Percentiles rank a stretch among this genome's conserved stretches.
Evolutionary conservation across 2,113 vertebrate species (phyloP).

Genomic region (Recurvirostra avosetta): DNA sequence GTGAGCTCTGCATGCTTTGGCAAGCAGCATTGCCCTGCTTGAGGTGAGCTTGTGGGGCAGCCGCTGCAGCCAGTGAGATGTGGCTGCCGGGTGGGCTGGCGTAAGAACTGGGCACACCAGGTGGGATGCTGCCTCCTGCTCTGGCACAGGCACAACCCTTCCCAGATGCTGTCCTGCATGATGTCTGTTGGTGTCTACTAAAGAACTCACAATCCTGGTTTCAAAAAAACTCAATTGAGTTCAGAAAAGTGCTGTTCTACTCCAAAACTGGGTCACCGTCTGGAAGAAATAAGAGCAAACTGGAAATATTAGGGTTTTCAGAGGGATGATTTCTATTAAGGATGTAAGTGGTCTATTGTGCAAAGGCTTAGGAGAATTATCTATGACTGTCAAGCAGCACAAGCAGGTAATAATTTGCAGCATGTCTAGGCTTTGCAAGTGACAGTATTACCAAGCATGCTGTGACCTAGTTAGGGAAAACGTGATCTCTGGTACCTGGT

Average conservation of each 20-base stretch:
- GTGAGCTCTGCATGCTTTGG: background rate
- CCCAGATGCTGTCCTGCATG: background rate
- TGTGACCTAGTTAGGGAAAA: background rate
- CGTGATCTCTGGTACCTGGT: background rate
- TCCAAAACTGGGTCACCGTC: background rate
- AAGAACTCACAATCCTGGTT: background rate
- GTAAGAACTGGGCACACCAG: accelerated
- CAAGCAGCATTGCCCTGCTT: background rate
- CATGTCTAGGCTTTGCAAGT: background rate
- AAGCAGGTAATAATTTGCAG: background rate
- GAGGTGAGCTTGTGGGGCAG: background rate
- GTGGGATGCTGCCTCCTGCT: background rate
- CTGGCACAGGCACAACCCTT: background rate
- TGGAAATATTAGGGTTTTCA: background rate
- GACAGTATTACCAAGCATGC: background rate
- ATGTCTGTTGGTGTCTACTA: background rate
- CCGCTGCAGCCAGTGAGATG: accelerated
- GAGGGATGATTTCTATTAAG: background rate
- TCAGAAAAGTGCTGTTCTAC: background rate
- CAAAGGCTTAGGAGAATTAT: background rate
- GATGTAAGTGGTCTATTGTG: background rate
- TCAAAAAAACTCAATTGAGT: background rate
- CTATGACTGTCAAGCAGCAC: background rate
- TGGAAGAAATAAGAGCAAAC: background rate
- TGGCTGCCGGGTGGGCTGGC: background rate